These are phyloP conservation scores for Andrena chrysosceles DNA, from an alignment of 2,888 invertebrate genomes.

Conservation along the genomic window DNA sequence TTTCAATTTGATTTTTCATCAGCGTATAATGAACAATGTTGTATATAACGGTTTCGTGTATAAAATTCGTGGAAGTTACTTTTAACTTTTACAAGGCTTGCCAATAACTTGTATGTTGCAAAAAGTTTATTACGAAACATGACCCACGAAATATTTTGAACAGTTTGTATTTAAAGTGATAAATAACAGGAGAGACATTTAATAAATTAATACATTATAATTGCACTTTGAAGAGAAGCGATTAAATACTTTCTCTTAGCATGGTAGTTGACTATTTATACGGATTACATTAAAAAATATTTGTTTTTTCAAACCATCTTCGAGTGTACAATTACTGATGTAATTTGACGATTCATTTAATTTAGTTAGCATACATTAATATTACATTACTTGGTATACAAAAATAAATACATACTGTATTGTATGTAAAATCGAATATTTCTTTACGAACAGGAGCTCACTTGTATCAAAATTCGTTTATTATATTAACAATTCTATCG, in stretches of 20 bases:
- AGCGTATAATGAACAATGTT: background rate
- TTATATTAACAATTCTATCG: conserved; percentile 16
- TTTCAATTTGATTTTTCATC: conserved; percentile 20
- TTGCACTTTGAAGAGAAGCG: conserved; percentile 19
- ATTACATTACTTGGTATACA: conserved; percentile 13
- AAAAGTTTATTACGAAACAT: conserved; percentile 7
- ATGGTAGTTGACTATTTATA: conserved; percentile 6
- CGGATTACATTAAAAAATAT: background rate
- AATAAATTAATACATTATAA: conserved; percentile 26
- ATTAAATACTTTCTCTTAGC: conserved; percentile 1
- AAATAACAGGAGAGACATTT: conserved; percentile 15
- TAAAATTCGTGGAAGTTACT: background rate
- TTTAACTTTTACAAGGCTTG: background rate
- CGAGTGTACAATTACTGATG: background rate
- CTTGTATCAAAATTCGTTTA: conserved; percentile 34
- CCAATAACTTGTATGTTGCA: conserved; percentile 8
- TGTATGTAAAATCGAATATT: conserved; percentile 27
- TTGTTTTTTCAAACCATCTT: background rate
- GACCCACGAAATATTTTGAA: background rate
- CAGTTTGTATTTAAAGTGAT: background rate
- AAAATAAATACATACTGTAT: conserved; percentile 34
- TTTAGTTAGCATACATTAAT: background rate
- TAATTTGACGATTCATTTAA: conserved; percentile 9
- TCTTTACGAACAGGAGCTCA: conserved; percentile 18
- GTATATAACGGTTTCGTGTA: background rate